phyloP scores from a whole-genome alignment of 2,888 invertebrate genomes.

The Epinotia ramella region DNA sequence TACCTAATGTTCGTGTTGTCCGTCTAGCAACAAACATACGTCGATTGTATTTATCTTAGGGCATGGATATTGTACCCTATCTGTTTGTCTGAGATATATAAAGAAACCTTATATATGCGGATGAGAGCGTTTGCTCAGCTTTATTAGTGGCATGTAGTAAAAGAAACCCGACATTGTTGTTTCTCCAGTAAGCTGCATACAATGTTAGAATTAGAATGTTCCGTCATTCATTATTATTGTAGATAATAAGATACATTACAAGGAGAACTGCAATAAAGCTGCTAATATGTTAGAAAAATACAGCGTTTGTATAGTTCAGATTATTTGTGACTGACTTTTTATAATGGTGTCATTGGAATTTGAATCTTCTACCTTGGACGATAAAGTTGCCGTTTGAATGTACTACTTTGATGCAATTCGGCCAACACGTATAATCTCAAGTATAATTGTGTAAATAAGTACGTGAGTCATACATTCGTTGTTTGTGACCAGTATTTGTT shows the following conservation, averaged over 20 bases:
- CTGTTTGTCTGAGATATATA: background rate
- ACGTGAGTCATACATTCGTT: background rate
- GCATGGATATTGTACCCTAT: background rate
- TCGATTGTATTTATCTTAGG: background rate
- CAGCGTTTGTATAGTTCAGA: background rate
- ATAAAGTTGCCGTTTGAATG: too few relatives aligned
- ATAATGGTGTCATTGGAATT: too few relatives aligned
- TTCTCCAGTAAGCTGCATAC: background rate
- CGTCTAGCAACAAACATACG: too few relatives aligned
- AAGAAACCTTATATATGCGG: background rate
- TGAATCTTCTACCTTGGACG: too few relatives aligned
- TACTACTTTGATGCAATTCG: too few relatives aligned
- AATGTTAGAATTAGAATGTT: background rate
- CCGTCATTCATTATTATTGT: background rate
- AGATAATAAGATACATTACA: constrained; percentile 2
- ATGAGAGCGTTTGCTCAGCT: background rate
- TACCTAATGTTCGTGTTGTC: too few relatives aligned
- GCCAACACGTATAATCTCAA: too few relatives aligned
- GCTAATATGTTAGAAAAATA: constrained; percentile 7
- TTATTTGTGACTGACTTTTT: too few relatives aligned
- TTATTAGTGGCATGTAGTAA: background rate
- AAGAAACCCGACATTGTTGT: background rate
- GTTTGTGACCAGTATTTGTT: constrained; percentile 2
- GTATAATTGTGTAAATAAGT: background rate
- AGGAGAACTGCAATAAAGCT: constrained; percentile 5